These are phyloP conservation scores for Erebia ligea DNA, from an alignment of 2,888 invertebrate species.

Conservation along the genomic window DNA sequence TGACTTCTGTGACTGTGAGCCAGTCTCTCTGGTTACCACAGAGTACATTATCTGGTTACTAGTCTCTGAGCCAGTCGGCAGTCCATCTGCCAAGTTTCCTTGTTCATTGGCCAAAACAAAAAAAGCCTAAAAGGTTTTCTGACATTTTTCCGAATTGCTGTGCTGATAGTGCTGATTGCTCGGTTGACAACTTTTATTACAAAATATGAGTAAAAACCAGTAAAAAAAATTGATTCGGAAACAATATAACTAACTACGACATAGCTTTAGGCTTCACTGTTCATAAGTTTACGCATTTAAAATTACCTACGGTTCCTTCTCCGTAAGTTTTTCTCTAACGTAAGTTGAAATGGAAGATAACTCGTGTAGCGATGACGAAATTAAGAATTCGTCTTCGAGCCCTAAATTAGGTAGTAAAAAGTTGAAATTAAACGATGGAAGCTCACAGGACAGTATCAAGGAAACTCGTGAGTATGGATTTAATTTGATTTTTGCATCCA, in stretches of 20 bases:
- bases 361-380: conserved; percentile 72
- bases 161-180: neutral
- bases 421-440: conserved; percentile 75
- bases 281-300: neutral
- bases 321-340: conserved; percentile 26
- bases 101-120: conserved; percentile 28
- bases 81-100: too few relatives aligned
- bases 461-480: conserved; percentile 58
- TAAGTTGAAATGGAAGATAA: conserved; percentile 71
- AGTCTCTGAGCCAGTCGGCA: too few relatives aligned
- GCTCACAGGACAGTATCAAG: conserved; percentile 71
- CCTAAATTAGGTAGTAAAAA: conserved; percentile 70
- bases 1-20: too few relatives aligned
- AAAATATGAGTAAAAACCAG: conserved; percentile 21
- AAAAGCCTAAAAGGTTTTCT: conserved; percentile 27
- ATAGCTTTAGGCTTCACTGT: conserved; percentile 17
- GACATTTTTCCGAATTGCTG: neutral
- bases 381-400: conserved; percentile 59
- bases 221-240: conserved; percentile 19
- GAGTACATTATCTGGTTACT: too few relatives aligned
- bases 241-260: conserved; percentile 22
- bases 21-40: too few relatives aligned
- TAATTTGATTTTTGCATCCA: conserved; percentile 48
- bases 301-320: neutral
- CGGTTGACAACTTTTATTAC: conserved; percentile 17